These are phyloP conservation scores for Centruroides vittatus DNA, from an alignment of 1,140 invertebrate species.

Conservation along the genomic window DNA sequence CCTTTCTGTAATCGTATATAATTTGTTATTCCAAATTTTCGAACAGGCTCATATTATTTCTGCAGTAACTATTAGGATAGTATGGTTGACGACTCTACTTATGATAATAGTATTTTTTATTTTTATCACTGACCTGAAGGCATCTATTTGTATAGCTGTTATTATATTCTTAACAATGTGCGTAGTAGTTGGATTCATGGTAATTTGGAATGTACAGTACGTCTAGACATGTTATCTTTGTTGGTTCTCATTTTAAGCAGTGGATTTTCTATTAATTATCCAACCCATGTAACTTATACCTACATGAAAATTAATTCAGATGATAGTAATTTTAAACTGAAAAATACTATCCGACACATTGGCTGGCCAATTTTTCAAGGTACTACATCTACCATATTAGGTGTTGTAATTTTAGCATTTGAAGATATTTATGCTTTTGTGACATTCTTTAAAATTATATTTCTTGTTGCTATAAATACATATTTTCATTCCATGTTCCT, in stretches of 20 bases:
- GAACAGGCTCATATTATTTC: slow-evolving; percentile 85
- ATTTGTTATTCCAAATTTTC: slow-evolving; percentile 87
- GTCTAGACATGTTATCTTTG: no score
- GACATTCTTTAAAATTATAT: slow-evolving; percentile 96
- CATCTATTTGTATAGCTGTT: background rate
- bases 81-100: slow-evolving; percentile 72
- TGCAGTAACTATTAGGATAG: slow-evolving; percentile 80
- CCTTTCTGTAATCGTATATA: slow-evolving; percentile 77
- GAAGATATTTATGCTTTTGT: slow-evolving; percentile 90
- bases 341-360: slow-evolving; percentile 69
- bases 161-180: no score
- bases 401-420: slow-evolving; percentile 66
- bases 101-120: slow-evolving; percentile 93
- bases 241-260: no score
- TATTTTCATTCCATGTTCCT: slow-evolving; percentile 57
- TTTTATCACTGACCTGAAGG: slow-evolving; percentile 53
- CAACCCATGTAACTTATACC: no score
- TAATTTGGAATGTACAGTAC: no score
- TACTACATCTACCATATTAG: slow-evolving; percentile 77
- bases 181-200: no score
- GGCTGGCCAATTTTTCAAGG: slow-evolving; percentile 92
- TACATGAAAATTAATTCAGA: no score
- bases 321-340: slow-evolving; percentile 45
- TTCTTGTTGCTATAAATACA: slow-evolving; percentile 84
- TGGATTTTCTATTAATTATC: no score